phyloP scores from a whole-genome alignment of 2,888 invertebrate genomes.

The Ceriagrion tenellum region DNA sequence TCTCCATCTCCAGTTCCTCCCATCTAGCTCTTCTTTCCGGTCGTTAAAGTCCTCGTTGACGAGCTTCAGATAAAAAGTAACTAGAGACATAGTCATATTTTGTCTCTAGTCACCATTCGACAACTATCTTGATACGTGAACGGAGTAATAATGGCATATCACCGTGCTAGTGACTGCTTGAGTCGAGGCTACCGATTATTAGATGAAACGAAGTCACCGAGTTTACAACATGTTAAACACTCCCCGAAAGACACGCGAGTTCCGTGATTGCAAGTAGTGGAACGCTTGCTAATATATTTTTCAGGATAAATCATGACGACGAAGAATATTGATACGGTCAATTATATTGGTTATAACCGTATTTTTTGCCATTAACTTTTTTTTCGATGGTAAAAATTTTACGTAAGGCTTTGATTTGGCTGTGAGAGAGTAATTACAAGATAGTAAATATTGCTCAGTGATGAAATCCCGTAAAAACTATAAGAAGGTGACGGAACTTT shows the following conservation, averaged over 20 bases:
- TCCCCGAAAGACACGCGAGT: background rate
- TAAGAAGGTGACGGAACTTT: too few relatives aligned
- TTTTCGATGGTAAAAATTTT: background rate
- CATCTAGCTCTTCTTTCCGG: background rate
- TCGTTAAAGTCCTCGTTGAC: background rate
- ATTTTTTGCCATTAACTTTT: background rate
- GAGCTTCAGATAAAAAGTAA: background rate
- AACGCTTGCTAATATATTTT: background rate
- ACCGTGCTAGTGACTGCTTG: background rate
- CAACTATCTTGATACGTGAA: background rate
- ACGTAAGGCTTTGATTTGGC: too few relatives aligned
- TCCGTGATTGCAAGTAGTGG: background rate
- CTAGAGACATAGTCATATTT: background rate
- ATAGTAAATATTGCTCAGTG: too few relatives aligned
- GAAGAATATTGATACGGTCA: background rate
- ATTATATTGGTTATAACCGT: background rate
- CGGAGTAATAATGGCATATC: background rate
- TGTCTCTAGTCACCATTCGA: background rate
- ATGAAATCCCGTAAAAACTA: too few relatives aligned
- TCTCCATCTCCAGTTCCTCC: background rate
- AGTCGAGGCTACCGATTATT: background rate
- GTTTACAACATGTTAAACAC: background rate
- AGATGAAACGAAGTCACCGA: background rate
- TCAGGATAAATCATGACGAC: background rate
- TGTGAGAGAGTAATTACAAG: too few relatives aligned